Evolutionary conservation across 2,113 vertebrate species (phyloP).

Genomic region (Tetrax tetrax): DNA sequence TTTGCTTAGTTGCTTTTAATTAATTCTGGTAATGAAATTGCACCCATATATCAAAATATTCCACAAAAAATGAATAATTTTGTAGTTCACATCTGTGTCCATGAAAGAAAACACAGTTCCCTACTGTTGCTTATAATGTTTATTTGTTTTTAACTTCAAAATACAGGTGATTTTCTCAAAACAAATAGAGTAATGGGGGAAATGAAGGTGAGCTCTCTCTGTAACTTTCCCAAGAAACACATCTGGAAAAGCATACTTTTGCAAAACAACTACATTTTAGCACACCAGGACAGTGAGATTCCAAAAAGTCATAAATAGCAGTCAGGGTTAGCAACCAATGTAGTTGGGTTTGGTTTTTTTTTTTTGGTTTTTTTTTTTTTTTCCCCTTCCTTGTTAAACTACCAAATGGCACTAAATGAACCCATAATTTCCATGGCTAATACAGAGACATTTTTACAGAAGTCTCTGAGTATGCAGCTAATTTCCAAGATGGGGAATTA

Average conservation of each 20-base stretch:
- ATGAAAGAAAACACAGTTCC: slow-evolving; percentile 58
- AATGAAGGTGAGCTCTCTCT: slow-evolving; percentile 10
- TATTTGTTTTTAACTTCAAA: slow-evolving; percentile 68
- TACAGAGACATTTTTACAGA: not conserved
- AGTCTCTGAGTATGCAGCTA: not conserved
- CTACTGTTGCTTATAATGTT: slow-evolving; percentile 41
- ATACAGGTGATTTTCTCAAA: slow-evolving; percentile 59
- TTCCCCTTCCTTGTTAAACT: not conserved
- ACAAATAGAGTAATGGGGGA: slow-evolving; percentile 27
- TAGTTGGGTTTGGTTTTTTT: fast-evolving
- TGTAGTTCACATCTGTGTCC: not conserved
- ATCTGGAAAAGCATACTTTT: slow-evolving; percentile 23
- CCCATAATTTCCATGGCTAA: not conserved
- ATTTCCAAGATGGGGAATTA: not conserved
- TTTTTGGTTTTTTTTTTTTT: not conserved
- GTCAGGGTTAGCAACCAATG: not conserved
- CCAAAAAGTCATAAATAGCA: not conserved
- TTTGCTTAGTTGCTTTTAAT: slow-evolving; percentile 49
- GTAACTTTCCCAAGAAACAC: slow-evolving; percentile 46
- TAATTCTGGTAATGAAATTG: slow-evolving; percentile 57
- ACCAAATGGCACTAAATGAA: not conserved
- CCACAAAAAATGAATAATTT: slow-evolving; percentile 18
- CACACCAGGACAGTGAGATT: not conserved
- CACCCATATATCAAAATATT: not conserved
- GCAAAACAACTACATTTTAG: not conserved